Conservation (phyloP, 2,113 vertebrate genomes). For the Ceyx cyanopectus region DNA sequence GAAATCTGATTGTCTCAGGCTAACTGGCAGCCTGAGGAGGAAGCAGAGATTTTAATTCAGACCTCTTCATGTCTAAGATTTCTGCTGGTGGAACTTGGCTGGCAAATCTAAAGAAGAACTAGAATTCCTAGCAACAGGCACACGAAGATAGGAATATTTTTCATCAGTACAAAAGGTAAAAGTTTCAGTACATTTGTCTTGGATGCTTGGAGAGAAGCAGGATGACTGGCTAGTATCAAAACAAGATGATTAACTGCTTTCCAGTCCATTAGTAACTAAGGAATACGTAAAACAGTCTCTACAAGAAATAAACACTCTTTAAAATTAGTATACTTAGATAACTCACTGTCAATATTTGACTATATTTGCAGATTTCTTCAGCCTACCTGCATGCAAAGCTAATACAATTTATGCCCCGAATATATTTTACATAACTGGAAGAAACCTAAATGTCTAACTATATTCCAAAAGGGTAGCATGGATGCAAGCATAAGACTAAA, state of each 20-base stretch:
- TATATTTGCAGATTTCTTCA: not conserved
- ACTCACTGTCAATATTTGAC: not conserved
- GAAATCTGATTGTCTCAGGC: not conserved
- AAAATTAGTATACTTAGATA: not conserved
- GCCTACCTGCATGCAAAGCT: not conserved
- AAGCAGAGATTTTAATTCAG: not conserved
- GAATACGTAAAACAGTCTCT: not conserved
- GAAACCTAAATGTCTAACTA: not conserved
- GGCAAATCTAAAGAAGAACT: not conserved
- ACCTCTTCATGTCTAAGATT: not conserved
- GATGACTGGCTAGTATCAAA: not conserved
- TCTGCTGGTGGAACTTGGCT: not conserved
- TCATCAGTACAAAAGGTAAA: not conserved
- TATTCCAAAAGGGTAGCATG: not conserved
- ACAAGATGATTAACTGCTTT: not conserved
- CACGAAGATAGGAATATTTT: not conserved
- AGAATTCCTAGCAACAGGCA: not conserved
- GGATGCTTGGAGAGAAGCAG: not conserved
- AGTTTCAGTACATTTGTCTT: not conserved
- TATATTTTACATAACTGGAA: not conserved
- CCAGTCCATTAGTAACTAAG: conserved; percentile 22
- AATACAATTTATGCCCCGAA: not conserved
- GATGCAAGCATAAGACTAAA: not conserved
- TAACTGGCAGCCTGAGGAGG: not conserved
- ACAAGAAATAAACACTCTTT: not conserved